Percentiles rank a stretch among this genome's conserved stretches.
phyloP scores from a whole-genome alignment of 2,113 vertebrate genomes.

The Smithornis capensis region DNA sequence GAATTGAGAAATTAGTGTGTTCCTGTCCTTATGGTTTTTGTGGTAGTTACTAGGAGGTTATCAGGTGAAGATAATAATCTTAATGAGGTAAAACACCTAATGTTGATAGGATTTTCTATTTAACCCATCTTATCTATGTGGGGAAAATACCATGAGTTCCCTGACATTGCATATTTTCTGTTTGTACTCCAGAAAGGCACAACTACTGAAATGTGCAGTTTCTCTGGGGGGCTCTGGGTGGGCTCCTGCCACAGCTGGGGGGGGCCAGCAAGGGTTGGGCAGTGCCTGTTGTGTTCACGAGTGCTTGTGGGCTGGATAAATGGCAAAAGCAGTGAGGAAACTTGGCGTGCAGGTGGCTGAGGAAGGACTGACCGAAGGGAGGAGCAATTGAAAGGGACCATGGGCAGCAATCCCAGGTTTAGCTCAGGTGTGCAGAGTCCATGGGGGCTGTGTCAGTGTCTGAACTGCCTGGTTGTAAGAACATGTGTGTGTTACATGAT shows the following conservation, averaged over 20 bases:
- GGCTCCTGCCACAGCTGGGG: background rate
- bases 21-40: background rate
- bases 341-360: background rate
- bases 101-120: background rate
- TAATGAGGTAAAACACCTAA: background rate
- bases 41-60: background rate
- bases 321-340: background rate
- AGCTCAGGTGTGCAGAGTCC: background rate
- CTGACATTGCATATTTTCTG: background rate
- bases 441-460: rapidly evolving
- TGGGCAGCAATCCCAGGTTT: background rate
- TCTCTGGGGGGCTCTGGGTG: background rate
- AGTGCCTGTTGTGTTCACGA: rapidly evolving
- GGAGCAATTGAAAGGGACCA: rapidly evolving
- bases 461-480: background rate
- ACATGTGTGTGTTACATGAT: rapidly evolving
- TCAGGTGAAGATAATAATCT: background rate
- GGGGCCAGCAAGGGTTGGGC: background rate
- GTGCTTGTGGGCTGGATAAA: background rate
- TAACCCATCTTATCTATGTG: background rate
- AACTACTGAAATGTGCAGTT: background rate
- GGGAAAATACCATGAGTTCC: background rate
- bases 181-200: rapidly evolving
- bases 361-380: background rate
- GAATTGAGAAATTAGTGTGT: background rate